Conservation (phyloP, 2,888 invertebrate species). For the Drosophila nr. fundita region DNA sequence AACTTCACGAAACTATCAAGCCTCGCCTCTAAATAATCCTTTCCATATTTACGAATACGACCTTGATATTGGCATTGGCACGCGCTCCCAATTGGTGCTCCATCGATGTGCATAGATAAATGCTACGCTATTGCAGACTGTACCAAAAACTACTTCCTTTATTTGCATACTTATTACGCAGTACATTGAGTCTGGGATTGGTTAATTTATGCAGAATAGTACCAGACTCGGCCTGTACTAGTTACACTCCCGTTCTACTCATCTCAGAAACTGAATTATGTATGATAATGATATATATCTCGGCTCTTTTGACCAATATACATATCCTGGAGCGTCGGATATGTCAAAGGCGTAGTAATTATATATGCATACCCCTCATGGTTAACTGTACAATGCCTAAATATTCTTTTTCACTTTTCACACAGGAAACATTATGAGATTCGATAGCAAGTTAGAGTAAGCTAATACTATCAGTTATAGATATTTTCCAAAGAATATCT, state of each 20-base stretch:
- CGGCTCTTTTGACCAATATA: background rate
- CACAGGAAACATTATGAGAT: background rate
- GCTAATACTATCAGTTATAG: background rate
- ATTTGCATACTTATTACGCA: background rate
- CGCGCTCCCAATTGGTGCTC: background rate
- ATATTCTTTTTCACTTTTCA: background rate
- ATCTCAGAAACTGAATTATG: background rate
- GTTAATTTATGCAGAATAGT: background rate
- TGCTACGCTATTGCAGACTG: background rate
- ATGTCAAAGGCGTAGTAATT: no score
- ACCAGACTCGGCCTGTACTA: background rate
- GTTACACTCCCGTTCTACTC: background rate
- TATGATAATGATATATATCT: background rate
- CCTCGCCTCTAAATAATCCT: background rate
- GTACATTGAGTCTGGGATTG: background rate
- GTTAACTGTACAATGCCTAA: background rate
- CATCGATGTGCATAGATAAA: background rate
- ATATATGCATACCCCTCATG: background rate
- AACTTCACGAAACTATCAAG: background rate
- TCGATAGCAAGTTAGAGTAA: background rate
- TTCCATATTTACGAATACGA: background rate
- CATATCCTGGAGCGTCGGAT: no score
- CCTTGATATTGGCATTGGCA: background rate
- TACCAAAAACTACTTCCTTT: background rate
- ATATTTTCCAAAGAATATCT: background rate